Percentiles rank a stretch among this genome's conserved stretches.
Evolutionary conservation across 2,888 invertebrate genomes (phyloP).

Genomic region (Spialia ferax): DNA sequence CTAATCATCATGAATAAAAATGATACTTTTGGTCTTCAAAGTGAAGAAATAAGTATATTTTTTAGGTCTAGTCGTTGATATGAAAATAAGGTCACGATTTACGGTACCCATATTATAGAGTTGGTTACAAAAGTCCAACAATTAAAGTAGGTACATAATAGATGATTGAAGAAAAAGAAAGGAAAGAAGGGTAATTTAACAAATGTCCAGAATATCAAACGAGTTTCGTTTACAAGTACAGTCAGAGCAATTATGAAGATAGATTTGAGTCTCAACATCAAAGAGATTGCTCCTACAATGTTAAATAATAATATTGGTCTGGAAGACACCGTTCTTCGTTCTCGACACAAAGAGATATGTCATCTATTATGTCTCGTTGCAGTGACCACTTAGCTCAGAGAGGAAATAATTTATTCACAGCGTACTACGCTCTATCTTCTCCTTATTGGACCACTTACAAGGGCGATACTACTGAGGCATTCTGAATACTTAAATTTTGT

Average conservation of each 20-base stretch:
- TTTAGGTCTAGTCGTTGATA: too few relatives aligned
- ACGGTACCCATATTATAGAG: too few relatives aligned
- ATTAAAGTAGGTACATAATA: background rate
- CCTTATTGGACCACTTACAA: slow-evolving; percentile 51
- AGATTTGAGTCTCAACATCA: slow-evolving; percentile 60
- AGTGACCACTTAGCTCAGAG: slow-evolving; percentile 75
- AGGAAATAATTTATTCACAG: slow-evolving; percentile 82
- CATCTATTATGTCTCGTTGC: slow-evolving; percentile 76
- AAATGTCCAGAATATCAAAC: slow-evolving; percentile 21
- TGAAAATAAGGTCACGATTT: too few relatives aligned
- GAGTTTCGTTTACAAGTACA: slow-evolving; percentile 35
- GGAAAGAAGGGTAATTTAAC: background rate
- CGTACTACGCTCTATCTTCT: slow-evolving; percentile 57
- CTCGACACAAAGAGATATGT: slow-evolving; percentile 68
- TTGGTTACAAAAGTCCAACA: too few relatives aligned
- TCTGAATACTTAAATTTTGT: slow-evolving; percentile 43
- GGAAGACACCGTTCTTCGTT: slow-evolving; percentile 62
- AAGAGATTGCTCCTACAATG: slow-evolving; percentile 56
- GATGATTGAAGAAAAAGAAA: background rate
- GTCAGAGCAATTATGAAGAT: slow-evolving; percentile 60
- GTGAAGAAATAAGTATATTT: too few relatives aligned
- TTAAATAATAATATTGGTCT: slow-evolving; percentile 58
- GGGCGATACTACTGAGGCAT: slow-evolving; percentile 37
- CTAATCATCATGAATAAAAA: too few relatives aligned
- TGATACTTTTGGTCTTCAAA: too few relatives aligned